Evolutionary conservation across 2,113 vertebrate species (phyloP).

Genomic region (Pungitius pungitius): DNA sequence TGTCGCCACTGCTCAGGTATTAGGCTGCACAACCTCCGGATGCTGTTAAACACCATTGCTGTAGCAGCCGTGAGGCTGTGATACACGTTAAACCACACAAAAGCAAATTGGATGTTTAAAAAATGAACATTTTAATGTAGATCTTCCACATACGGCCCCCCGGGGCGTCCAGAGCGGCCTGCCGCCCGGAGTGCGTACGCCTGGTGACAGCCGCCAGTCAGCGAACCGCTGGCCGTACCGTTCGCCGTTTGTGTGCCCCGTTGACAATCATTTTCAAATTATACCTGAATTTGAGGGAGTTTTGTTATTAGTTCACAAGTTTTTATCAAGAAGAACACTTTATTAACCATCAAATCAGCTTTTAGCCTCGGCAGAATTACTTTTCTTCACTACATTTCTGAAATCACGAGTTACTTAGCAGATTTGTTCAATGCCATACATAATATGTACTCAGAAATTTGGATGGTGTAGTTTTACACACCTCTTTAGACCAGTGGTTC

Average conservation of each 20-base stretch:
- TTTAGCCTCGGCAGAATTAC: neutral
- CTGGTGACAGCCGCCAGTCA: no score
- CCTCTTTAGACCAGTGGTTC: no score
- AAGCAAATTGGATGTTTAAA: neutral
- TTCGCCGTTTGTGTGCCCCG: no score
- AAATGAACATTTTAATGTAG: neutral
- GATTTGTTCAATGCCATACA: neutral
- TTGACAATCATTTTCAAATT: no score
- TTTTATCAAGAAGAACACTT: neutral
- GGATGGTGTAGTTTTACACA: neutral
- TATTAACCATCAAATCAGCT: neutral
- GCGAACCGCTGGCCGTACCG: no score
- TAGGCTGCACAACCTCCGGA: neutral
- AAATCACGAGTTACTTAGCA: neutral
- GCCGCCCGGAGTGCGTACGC: no score
- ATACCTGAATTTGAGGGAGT: neutral
- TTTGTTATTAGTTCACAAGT: neutral
- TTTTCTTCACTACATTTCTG: neutral
- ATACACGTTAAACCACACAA: neutral
- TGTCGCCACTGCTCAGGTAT: slow-evolving; percentile 93
- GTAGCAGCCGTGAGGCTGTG: neutral
- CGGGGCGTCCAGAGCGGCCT: no score
- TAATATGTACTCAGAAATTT: neutral
- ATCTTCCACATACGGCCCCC: no score
- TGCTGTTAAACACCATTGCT: neutral